A percentile compares a stretch with the other conserved stretches of the same genome.
Evolutionary conservation across 1,140 invertebrate genomes (phyloP).

Genomic region (Cydia splendana): DNA sequence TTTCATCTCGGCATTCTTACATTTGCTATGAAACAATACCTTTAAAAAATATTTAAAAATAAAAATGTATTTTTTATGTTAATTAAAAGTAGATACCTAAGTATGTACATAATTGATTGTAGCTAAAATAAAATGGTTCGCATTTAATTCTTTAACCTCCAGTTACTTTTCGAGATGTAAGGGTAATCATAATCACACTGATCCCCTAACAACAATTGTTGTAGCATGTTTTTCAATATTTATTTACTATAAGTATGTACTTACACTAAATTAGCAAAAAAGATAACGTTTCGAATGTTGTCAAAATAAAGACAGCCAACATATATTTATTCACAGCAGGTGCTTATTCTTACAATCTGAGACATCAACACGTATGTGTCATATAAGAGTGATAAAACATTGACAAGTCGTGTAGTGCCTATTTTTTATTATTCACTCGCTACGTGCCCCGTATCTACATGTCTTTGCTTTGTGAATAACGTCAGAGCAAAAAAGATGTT

Average conservation of each 20-base stretch:
- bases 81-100: too few species aligned
- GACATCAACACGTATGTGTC: slow-evolving; percentile 25
- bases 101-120: too few species aligned
- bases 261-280: not conserved
- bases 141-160: too few species aligned
- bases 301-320: slow-evolving; percentile 8
- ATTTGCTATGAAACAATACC: too few species aligned
- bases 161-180: too few species aligned
- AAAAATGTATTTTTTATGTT: too few species aligned
- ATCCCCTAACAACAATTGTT: not conserved
- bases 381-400: slow-evolving; percentile 33
- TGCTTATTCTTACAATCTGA: slow-evolving; percentile 17
- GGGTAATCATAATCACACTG: too few species aligned
- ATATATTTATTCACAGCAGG: slow-evolving; percentile 19
- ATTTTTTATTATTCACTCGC: slow-evolving; percentile 57
- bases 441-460: slow-evolving; percentile 56
- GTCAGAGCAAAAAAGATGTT: slow-evolving; percentile 66
- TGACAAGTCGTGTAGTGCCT: slow-evolving; percentile 30
- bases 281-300: not conserved
- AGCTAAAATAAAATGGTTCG: too few species aligned
- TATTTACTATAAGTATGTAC: not conserved
- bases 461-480: slow-evolving; percentile 66
- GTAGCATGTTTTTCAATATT: too few species aligned
- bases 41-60: too few species aligned
- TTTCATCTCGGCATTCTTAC: too few species aligned